Evolutionary conservation across 2,888 invertebrate species (phyloP), one percentile per base, ranked within the genome.

Genomic region (Ephialtes manifestator): DNA sequence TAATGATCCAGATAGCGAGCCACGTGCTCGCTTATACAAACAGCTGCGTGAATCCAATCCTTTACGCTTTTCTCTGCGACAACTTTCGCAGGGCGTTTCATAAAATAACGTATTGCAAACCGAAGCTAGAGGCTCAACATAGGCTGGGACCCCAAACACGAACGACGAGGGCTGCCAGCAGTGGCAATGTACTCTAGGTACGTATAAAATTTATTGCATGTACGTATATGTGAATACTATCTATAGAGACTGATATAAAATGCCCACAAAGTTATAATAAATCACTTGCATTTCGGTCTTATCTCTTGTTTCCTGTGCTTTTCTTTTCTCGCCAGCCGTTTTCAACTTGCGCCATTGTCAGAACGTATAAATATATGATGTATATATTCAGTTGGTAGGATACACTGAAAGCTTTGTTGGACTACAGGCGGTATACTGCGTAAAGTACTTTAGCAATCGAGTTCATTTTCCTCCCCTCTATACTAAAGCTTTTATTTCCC

Each of bases 31-130:
- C 98, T 20, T 99, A 99, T 94, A 98, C 97, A 95, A 99, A 98
- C 95, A 97, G 97, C 91, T 99, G 99, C 94, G 97, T 99, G 91
- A 99, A 99, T 94, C 99, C 99, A 0, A 97, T 99, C 89, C 96
- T 99, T 71, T 99, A 99, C 95, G 98, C 98, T 4, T 98, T 99
- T 94, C 95, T 99, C 72, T 98, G 98, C 1, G 98, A 99, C 91
- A 98, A 98, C 95, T 99, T 99, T 95, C 96, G 98, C 89, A 97
- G 98, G 92, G 98, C 98, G 28, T 99, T 99, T 94, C 95, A 96
- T 85, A 96, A 96, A 94, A 96, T 96, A 68, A 96, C 96, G 94
- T 96, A 96, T 93, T 96, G 95, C 91, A 95, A 95, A 1, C 95
- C 95, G 0, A 94, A 95, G 0, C 94, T 95, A 90, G 94, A 94